Base-by-base conservation (phyloP, 2,888 invertebrate species). In the Pteria penguin region DNA sequence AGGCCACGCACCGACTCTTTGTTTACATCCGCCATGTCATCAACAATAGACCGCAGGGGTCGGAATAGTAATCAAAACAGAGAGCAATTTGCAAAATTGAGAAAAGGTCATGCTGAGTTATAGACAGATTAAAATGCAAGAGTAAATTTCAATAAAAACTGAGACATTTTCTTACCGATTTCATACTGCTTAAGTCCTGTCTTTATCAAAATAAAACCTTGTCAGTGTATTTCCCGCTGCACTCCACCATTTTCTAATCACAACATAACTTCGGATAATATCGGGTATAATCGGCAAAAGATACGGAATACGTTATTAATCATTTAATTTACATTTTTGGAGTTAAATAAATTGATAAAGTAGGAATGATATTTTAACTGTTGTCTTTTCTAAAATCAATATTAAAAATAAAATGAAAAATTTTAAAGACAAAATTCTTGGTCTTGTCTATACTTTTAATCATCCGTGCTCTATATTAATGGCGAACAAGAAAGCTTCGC, bases 21-120 rank as follows among this genome's bases (percentile, higher is more conserved):
- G 82, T 84, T 84, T 83, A 83, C 81, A 83, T 84, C 82, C 77
- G 82, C 69, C 62, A 52, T 65, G 61, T 57, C 54, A 57, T 60
- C n/a, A n/a, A 58, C 22, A 58, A 24, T 52, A 54, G 26, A 68
- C 33, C 24, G 65, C 63, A 72, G 72, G 72, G 57, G 65, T 62
- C 57, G 22, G 32, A n/a, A 55, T 11, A 27, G n/a, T 54, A 66
- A 45, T 27, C 45, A 66, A 52, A 66, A 66, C 66, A 66, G n/a
- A 60, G 54, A 31, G 55, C 24, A 63, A 14, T 52, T 45, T 71
- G 62, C 62, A 71, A 62, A 71, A 32, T n/a, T 71, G 11, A 33
- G 14, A 29, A n/a, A n/a, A n/a, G n/a, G n/a, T n/a, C n/a, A n/a
- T n/a, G n/a, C 58, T 24, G 18, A 24, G 22, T 57, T 57, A 32